Evolutionary conservation across 2,888 invertebrate genomes (phyloP).

Genomic region (Hirtodrosophila alboralis): DNA sequence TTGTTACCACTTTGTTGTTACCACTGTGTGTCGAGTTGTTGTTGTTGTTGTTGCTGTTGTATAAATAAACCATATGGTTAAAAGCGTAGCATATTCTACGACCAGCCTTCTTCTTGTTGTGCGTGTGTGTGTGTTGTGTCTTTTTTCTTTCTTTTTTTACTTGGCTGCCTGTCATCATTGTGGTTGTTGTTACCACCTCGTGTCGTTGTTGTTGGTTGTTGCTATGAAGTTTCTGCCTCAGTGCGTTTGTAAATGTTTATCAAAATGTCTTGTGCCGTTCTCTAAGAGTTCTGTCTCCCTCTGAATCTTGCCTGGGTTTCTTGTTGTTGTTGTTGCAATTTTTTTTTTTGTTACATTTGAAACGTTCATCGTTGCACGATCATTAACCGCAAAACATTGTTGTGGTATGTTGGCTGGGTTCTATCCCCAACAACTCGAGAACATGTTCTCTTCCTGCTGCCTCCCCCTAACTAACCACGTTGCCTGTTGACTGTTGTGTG

Average conservation of each 20-base stretch:
- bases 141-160: slow-evolving; percentile 11
- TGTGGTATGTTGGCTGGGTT: slow-evolving; percentile 61
- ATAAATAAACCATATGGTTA: slow-evolving; percentile 78
- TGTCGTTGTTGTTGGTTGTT: slow-evolving; percentile 37
- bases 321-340: slow-evolving; percentile 38
- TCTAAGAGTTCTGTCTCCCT: slow-evolving; percentile 24
- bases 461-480: not conserved
- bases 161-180: slow-evolving; percentile 36
- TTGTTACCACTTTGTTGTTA: slow-evolving; percentile 24
- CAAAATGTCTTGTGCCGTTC: slow-evolving; percentile 78
- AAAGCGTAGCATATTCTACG: slow-evolving; percentile 76
- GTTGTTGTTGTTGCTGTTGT: slow-evolving; percentile 51
- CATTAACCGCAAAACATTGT: slow-evolving; percentile 82
- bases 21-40: slow-evolving; percentile 50
- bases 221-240: slow-evolving; percentile 72
- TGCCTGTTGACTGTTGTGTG: slow-evolving; percentile 29
- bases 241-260: slow-evolving; percentile 78
- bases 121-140: slow-evolving; percentile 46
- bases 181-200: slow-evolving; percentile 41
- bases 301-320: slow-evolving; percentile 4
- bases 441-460: slow-evolving; percentile 33
- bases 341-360: slow-evolving; percentile 74
- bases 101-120: slow-evolving; percentile 43
- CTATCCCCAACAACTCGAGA: slow-evolving; percentile 42
- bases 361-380: slow-evolving; percentile 72